A percentile compares a stretch with the other conserved stretches of the same genome.
Evolutionary conservation across 2,888 invertebrate species (phyloP).

Genomic region (Agrotis clavis): DNA sequence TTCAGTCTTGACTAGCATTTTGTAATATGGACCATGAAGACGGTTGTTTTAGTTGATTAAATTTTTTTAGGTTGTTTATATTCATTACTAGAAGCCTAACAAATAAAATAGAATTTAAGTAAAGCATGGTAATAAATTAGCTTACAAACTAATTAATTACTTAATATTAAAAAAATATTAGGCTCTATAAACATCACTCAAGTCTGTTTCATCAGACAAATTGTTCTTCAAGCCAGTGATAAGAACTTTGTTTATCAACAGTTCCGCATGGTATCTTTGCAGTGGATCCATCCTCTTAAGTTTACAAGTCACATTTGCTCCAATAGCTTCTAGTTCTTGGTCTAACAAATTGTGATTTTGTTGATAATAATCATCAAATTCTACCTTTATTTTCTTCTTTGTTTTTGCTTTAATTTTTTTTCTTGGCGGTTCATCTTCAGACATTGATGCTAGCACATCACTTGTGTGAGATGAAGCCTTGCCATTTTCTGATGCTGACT

Average conservation of each 20-base stretch:
- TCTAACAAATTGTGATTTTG: constrained; percentile 54
- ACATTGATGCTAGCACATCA: constrained; percentile 48
- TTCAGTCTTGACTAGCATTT: too few relatives aligned
- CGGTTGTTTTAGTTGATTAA: too few relatives aligned
- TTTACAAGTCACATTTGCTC: constrained; percentile 73
- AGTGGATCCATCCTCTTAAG: constrained; percentile 70
- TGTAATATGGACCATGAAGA: too few relatives aligned
- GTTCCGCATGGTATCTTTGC: constrained; percentile 72
- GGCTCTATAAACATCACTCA: constrained; percentile 64
- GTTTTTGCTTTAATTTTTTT: constrained; percentile 40
- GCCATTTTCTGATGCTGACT: constrained; percentile 13
- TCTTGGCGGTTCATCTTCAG: constrained; percentile 46
- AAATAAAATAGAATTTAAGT: neutral
- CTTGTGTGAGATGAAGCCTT: constrained; percentile 30
- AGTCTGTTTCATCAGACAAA: constrained; percentile 70
- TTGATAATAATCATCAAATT: constrained; percentile 33
- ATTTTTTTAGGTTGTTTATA: too few relatives aligned
- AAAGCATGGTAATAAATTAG: neutral
- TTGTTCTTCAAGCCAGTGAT: constrained; percentile 69
- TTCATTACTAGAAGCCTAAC: too few relatives aligned
- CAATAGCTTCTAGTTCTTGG: constrained; percentile 71
- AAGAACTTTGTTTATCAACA: constrained; percentile 74
- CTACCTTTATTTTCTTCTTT: constrained; percentile 32
- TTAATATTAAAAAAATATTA: constrained; percentile 10
- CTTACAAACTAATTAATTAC: neutral